phyloP scores from a whole-genome alignment of 2,113 vertebrate genomes.

The Heterochromis multidens region DNA sequence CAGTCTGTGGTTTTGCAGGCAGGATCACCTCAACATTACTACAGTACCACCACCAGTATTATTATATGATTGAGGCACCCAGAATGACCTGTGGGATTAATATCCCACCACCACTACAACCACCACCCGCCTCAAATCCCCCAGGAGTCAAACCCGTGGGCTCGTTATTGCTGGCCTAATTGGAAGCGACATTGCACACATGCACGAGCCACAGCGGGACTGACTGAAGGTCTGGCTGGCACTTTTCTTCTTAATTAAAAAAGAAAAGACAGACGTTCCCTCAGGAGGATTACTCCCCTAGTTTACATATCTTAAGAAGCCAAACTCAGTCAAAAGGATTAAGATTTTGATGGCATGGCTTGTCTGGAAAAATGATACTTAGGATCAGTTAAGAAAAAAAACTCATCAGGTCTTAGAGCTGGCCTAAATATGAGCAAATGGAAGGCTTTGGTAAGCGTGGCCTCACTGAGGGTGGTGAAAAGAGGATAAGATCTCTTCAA shows the following conservation, averaged over 20 bases:
- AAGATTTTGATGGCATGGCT: constrained; percentile 54
- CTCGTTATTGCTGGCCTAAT: constrained; percentile 53
- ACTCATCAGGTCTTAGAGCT: constrained; percentile 30
- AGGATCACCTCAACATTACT: constrained; percentile 16
- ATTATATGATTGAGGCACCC: not conserved
- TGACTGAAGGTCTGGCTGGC: constrained; percentile 13
- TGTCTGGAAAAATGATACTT: constrained; percentile 61
- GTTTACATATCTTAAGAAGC: constrained; percentile 58
- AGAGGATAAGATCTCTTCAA: not conserved
- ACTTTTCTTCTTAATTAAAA: constrained; percentile 54
- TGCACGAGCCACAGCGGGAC: constrained; percentile 18
- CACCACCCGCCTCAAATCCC: not conserved
- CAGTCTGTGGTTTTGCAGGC: not conserved
- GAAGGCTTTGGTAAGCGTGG: not conserved
- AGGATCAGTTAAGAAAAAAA: constrained; percentile 41
- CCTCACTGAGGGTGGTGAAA: not conserved
- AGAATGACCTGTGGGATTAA: constrained; percentile 40
- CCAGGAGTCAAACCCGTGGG: constrained; percentile 13
- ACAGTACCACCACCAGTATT: constrained; percentile 13
- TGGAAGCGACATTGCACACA: constrained; percentile 43
- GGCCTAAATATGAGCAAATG: constrained; percentile 50
- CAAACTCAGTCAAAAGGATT: constrained; percentile 59
- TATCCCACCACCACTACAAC: not conserved
- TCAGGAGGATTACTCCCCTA: constrained; percentile 31
- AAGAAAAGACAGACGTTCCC: constrained; percentile 23